Evolutionary conservation across 1,140 invertebrate species (phyloP), one percentile per base, ranked within the genome.

Genomic region (Drosophila saltans): DNA sequence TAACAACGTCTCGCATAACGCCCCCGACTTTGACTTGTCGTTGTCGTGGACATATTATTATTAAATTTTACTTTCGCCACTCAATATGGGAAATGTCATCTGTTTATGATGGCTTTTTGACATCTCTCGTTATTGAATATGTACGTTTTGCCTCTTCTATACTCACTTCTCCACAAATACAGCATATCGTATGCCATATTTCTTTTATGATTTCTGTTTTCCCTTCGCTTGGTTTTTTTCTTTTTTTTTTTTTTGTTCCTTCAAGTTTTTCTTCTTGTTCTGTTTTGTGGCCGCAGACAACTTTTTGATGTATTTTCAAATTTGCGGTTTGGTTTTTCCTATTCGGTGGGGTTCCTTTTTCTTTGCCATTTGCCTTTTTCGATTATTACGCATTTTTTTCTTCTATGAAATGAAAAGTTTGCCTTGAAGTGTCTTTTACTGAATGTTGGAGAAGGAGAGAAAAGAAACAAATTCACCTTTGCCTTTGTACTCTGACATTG

Each of bases 41-140:
- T 70, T 70, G 81, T 70, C 72, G 68, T 55, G 60, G 66, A 71
- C 66, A 80, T 75, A 84, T 80, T 90, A 89, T 89, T 89, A 89
- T 89, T 89, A 90, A 89, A 89, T 89, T 89, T 90, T 89, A 90
- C 84, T 89, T 89, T 89, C 84, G 85, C 84, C 84, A 90, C 85
- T 89, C 84, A 90, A 89, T 89, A 89, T 89, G 84, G 84, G 84
- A 89, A 89, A 89, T 89, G 84, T 90, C 84, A 89, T 89, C 84
- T 89, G 84, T 90, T 89, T 90, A 89, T 89, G 84, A 89, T 89
- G 84, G 80, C 81, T 90, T 89, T 89, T 90, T 89, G 84, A 89
- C 84, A 89, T 89, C 81, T 84, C 81, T 90, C 85, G 84, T 89
- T 89, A 89, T 89, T 90, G 78, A 90, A 89, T 84, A 89, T 81